Evolutionary conservation across 2,888 invertebrate genomes (phyloP), one percentile per base, ranked within the genome.

Genomic region (Parnassius glacialis): DNA sequence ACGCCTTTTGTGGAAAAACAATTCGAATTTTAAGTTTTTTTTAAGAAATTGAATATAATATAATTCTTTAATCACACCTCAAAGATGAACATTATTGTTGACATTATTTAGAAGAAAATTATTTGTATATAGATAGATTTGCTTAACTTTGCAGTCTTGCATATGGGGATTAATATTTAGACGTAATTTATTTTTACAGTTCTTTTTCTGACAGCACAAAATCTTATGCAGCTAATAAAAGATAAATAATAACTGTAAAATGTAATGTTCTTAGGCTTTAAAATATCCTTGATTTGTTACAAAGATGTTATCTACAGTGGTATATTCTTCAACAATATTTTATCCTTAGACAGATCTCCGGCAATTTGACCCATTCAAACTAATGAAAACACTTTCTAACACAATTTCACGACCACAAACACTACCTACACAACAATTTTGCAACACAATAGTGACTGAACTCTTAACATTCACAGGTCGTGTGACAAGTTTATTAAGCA

Each of bases 401-500:
- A 56, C 34, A 56, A 45, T 45, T 42, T 44, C 13, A 52, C 52
- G 52, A 59, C 45, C 52, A 53, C 47, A 59, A 52, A 34, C 34
- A 59, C 43, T 34, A 52, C 41, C 50, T 54, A 57, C 50, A 34
- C 44, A 10, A n/a, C 47, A 53, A 56, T 54, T 52, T 47, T 20
- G 51, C 52, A 42, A 20, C 52, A 45, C 50, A 43, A 48, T 42
- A n/a, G 16, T 50, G 12, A 48, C 61, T 34, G 45, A 55, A 47
- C 42, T 16, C 51, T 56, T 44, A 61, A 41, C 45, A 42, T 12
- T 47, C 58, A 52, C 47, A 55, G 54, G 42, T 20, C 42, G 50
- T 54, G 55, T 13, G 55, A 61, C 56, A 59, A 50, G 54, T 53
- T 53, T 50, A 53, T 52, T 64, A 71, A 73, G 71, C 76, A 73